These are phyloP conservation scores for Diplazon laetatorius DNA, from an alignment of 2,888 invertebrate genomes.

Conservation along the genomic window DNA sequence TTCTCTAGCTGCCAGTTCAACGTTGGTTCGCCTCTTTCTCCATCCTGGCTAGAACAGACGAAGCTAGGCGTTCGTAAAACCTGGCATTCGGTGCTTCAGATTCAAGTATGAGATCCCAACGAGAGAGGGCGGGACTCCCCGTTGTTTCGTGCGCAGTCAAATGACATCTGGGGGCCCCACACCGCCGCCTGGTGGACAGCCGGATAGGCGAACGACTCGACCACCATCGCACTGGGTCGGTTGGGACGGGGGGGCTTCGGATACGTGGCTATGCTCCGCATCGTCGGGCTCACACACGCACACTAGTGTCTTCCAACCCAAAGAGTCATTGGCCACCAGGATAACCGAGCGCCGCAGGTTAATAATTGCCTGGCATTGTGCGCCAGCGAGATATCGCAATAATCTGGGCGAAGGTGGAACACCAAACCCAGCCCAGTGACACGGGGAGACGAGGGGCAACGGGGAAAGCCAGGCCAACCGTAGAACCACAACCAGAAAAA, in stretches of 20 bases:
- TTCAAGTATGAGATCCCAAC: neutral
- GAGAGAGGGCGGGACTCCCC: conserved; percentile 43
- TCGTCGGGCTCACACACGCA: conserved; percentile 9
- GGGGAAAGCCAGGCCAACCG: conserved; percentile 14
- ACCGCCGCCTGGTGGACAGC: conserved; percentile 56
- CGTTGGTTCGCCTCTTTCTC: conserved; percentile 30
- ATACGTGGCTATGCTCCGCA: conserved; percentile 27
- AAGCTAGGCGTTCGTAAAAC: too few relatives aligned
- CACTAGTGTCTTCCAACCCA: neutral
- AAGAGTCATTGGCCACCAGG: conserved; percentile 14
- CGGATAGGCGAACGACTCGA: conserved; percentile 62
- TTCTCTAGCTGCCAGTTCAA: conserved; percentile 48
- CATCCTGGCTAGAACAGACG: too few relatives aligned
- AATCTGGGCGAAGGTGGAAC: conserved; percentile 67
- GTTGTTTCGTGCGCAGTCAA: conserved; percentile 66
- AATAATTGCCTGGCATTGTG: conserved; percentile 77
- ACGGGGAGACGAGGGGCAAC: conserved; percentile 8
- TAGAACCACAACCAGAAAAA: conserved; percentile 9
- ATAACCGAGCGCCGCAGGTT: conserved; percentile 71
- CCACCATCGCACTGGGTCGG: conserved; percentile 43
- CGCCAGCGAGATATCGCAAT: conserved; percentile 75
- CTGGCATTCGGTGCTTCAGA: neutral
- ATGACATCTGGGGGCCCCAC: conserved; percentile 70
- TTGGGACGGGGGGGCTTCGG: conserved; percentile 56
- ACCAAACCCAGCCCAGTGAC: conserved; percentile 48